Base-by-base conservation (phyloP, 1,140 invertebrate species). In the Holcopasites calliopsidis region DNA sequence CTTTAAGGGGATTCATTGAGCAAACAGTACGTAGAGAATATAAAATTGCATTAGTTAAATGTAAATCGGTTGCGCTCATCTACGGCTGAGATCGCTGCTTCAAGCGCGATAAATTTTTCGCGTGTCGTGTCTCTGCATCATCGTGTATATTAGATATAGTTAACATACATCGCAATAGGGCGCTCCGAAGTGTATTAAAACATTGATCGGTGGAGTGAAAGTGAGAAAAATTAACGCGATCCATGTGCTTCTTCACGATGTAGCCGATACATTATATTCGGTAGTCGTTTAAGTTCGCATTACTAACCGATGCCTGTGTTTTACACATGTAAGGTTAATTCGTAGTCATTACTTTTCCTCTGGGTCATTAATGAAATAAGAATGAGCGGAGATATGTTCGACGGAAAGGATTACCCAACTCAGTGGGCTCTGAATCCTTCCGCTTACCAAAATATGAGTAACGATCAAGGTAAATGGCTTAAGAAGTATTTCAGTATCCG, bases 401-500 rank as follows among this genome's bases (percentile, higher is more conserved):
- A 91, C 54, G 90, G 85, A 55, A 91, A 91, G 71, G 93, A 93
- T 76, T 95, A 94, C 91, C 93, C 93, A 76, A 94, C 94, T 79
- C 94, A 95, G 85, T 96, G 95, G 95, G 94, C 95, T 28, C 88
- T 96, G 28, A 95, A 95, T 92, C 94, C 95, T 23, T 93, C 93
- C 57, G 93, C 94, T 49, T 95, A 95, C 88, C 94, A 94, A 86
- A 93, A 92, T 76, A 90, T 93, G 87, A 91, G 90, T 69, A 92
- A 92, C 38, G 92, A 93, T 81, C 90, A 93, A 92, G 92, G 92
- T 93, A 86, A 76, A 54, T 38, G 31, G 28, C 10, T 18, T 44
- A 75, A 42, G 23, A 75, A 23, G 42, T 47, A 62, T 40, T 38
- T 49, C 21, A 40, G 4, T 23, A 61, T 54, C 3, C 50, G 28